Evolutionary conservation across 1,140 invertebrate species (phyloP), one percentile per base, ranked within the genome.

Genomic region (Rhagoletis pomonella): DNA sequence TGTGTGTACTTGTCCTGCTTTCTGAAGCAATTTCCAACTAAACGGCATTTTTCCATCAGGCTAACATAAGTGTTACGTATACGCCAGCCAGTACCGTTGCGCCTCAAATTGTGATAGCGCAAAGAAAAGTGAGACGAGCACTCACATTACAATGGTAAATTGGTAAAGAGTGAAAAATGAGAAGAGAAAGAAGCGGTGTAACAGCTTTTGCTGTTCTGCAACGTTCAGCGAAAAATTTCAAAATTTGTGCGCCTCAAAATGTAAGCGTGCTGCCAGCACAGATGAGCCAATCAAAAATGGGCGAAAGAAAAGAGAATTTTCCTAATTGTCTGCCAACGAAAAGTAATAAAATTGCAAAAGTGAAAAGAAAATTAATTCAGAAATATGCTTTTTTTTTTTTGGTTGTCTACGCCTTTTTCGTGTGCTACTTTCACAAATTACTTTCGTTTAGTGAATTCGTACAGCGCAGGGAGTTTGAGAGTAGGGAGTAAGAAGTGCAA

Each of bases 311-410:
- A 81, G 29, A 19, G 73, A 58, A 81, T 81, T 81, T 81, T 10
- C 47, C 73, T 55, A 81, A 81, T 81, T 81, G 73, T 81, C 44
- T 81, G 73, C 73, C 73, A 81, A 12, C 47, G 73, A 19, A 81
- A 81, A 55, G 73, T 47, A 81, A 81, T 55, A n/a, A 81, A 81
- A 81, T 81, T 55, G 17, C 47, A 10, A 55, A 3, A 81, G 42
- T 17, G 47, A 55, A 55, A 81, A 81, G 73, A 55, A 29, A 81
- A 29, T 55, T 81, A 81, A 81, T 81, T 81, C 55, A 47, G 44
- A 55, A 4, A 81, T 55, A 81, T 14, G n/a, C 17, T 14, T 62
- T 1, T 7, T 17, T 62, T 14, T 62, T 81, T 50, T 50, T 77
- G 17, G 47, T 50, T n/a, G 69, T 17, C 39, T 50, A 6, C 39